These are phyloP conservation scores for Drosophila littoralis DNA, from an alignment of 1,140 invertebrate species.

Conservation along the genomic window DNA sequence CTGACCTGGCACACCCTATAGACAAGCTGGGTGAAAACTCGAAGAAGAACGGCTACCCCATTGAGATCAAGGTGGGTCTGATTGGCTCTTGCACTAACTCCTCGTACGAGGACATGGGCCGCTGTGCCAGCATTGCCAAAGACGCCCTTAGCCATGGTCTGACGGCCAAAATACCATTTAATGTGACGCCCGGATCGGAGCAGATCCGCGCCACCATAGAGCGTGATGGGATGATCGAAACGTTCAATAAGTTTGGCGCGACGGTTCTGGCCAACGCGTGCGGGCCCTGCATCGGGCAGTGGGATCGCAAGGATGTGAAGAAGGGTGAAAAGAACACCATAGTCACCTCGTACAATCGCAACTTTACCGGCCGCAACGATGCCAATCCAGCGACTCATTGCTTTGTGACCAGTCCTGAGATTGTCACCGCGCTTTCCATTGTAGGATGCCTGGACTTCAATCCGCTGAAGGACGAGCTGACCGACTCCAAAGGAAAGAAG, in stretches of 20 bases:
- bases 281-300: conserved; percentile 99
- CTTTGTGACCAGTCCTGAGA: conserved; percentile 99
- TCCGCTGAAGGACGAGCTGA: conserved; percentile 93
- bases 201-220: conserved; percentile 99
- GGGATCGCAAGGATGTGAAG: conserved; percentile 98
- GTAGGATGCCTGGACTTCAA: conserved; percentile 98
- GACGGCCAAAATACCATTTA: conserved; percentile 97
- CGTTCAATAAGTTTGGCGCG: conserved; percentile 87
- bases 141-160: conserved; percentile 95
- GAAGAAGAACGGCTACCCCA: conserved; percentile 96
- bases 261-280: conserved; percentile 98
- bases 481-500: conserved; percentile 92
- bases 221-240: conserved; percentile 96
- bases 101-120: conserved; percentile 99
- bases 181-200: conserved; percentile 99
- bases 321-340: conserved; percentile 99
- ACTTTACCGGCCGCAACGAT: conserved; percentile 99
- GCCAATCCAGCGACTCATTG: conserved; percentile 99
- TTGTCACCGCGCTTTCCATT: conserved; percentile 97
- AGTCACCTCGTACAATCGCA: conserved; percentile 99
- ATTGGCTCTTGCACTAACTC: conserved; percentile 99
- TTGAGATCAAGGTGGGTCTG: conserved; percentile 97
- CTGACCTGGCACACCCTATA: conserved; percentile 98
- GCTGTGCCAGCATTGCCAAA: conserved; percentile 97
- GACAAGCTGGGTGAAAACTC: conserved; percentile 93